Base-by-base conservation (phyloP, 2,797 vertebrate species). In the Microchirus variegatus region DNA sequence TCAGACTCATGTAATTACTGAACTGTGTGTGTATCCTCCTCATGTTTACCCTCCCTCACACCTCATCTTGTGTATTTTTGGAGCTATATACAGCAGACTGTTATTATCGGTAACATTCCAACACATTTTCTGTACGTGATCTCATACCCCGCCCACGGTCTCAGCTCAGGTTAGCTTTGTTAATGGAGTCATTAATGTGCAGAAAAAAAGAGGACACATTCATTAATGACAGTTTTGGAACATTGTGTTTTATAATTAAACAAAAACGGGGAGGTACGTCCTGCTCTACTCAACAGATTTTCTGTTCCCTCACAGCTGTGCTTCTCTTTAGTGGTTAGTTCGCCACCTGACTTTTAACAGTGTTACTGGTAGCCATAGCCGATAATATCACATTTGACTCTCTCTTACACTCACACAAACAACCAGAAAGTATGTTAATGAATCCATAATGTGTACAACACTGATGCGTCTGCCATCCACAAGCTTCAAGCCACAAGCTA, bases 161-260 rank as follows among this genome's bases (percentile, higher is more conserved):
- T 68, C 41, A 1, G 49, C 59, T 62, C 72, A 70, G 76, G 82
- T 66, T 72, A 5, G 48, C 78, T 6, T 61, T 48, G 74, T 68
- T 85, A 85, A 89, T 71, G 75, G 80, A 85, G 79, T 86, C 83
- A 22, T 70, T 86, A 79, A 73, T 48, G 77, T 73, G 77, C 73
- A 22, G 75, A 45, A 11, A 13, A 60, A 26, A 75, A 61, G 59
- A 82, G 80, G 75, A 77, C 70, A 59, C 51, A 67, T 60, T 80
- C 68, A 78, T 82, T 80, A 75, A 78, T 81, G 66, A 68, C 76
- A 65, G 82, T 86, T 82, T 70, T 52, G 78, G 78, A 83, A 80
- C 80, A 83, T 80, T 74, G 66, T 58, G 79, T 81, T 48, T 13
- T 63, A 75, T 78, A 82, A 87, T 83, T 70, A 58, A 73, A 77